Base-by-base conservation (phyloP, 2,888 invertebrate species). In the Eupithecia vulgata region DNA sequence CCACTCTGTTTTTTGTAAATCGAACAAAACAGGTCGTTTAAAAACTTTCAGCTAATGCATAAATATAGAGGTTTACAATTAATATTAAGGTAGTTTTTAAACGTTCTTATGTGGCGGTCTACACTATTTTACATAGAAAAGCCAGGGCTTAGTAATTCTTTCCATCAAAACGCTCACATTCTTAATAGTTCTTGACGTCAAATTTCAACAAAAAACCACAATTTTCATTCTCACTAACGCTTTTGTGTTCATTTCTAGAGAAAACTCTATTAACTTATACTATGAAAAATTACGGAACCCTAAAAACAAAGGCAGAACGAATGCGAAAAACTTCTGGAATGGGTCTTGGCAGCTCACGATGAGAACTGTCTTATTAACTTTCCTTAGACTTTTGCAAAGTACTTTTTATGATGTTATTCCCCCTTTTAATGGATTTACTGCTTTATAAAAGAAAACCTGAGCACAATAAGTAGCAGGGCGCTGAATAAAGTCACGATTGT, bases 281-380 rank as follows among this genome's bases (percentile, higher is more conserved):
- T 34, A 30, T 5, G 61, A 30, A 34, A 61, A 21, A n/a, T 8
- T 59, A 61, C n/a, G 42, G 71, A 64, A 75, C 69, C 35, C 74
- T 59, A 66, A 87, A 89, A 90, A 87, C 86, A 86, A 84, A 85
- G 84, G 83, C 80, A 81, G 82, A 84, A 83, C 81, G 84, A 87
- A 87, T 87, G 86, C 84, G 87, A 83, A 85, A 88, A 90, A 89
- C 83, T 88, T 89, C 81, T 84, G 82, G 81, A 87, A 88, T 87
- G 85, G 83, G 79, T 83, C 83, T 83, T 81, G 78, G 82, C 82
- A 81, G 83, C 84, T 81, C 80, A 78, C 84, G 83, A 85, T 80
- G 84, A 81, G 83, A 81, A 78, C 83, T 83, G 83, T 82, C 83
- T 88, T 86, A 84, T 87, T 87, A 85, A 83, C 84, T 87, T 86